phyloP scores from a whole-genome alignment of 2,888 invertebrate genomes.

The Caenorhabditis sp. region DNA sequence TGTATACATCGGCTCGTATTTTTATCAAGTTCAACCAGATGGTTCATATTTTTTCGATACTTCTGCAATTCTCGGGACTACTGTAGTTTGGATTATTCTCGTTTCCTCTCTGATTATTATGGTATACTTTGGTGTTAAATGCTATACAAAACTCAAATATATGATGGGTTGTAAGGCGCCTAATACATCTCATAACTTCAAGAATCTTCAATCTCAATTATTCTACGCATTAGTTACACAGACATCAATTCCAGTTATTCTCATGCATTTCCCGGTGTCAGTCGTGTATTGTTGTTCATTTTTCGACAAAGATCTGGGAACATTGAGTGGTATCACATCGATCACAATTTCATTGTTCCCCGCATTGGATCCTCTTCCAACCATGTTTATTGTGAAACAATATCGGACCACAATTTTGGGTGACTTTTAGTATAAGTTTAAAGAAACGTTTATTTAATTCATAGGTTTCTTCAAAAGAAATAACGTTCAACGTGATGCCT shows the following conservation, averaged over 20 bases:
- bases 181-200: neutral
- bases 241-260: neutral
- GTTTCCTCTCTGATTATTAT: neutral
- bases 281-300: neutral
- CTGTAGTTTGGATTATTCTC: neutral
- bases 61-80: neutral
- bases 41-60: neutral
- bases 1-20: too few relatives aligned
- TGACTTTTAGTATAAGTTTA: too few relatives aligned
- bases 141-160: neutral
- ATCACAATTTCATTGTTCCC: neutral
- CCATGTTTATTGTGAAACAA: slow-evolving; percentile 9
- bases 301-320: neutral
- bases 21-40: too few relatives aligned
- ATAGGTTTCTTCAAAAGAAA: too few relatives aligned
- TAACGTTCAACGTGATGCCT: too few relatives aligned
- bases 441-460: too few relatives aligned
- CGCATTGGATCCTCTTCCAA: neutral
- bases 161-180: neutral
- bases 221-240: neutral
- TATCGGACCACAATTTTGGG: neutral
- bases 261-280: neutral
- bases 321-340: neutral
- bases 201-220: neutral
- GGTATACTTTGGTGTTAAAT: neutral